phyloP scores from a whole-genome alignment of 2,113 vertebrate genomes.

The Chamaea fasciata region DNA sequence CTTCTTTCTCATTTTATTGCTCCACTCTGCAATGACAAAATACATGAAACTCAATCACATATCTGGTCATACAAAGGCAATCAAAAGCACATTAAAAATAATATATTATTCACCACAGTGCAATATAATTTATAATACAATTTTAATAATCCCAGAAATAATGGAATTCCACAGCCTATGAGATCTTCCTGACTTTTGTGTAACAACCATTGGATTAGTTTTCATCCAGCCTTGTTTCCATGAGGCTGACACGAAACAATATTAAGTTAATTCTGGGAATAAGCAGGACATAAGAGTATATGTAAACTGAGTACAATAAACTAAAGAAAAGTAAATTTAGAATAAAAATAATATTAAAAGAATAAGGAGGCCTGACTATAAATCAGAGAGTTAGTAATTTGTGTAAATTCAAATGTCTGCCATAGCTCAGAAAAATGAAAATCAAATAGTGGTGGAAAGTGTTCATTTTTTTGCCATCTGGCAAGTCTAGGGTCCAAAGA shows the following conservation, averaged over 20 bases:
- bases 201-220: background rate
- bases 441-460: constrained; percentile 4
- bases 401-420: background rate
- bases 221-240: background rate
- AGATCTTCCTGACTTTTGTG: background rate
- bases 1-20: constrained; percentile 14
- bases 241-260: background rate
- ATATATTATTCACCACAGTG: background rate
- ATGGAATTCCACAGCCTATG: background rate
- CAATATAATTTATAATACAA: background rate
- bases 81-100: constrained; percentile 40
- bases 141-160: constrained; percentile 32
- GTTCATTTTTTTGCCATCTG: background rate
- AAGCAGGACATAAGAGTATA: background rate
- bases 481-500: background rate
- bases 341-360: background rate
- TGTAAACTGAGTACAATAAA: background rate
- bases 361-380: background rate
- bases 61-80: constrained; percentile 16
- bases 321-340: background rate
- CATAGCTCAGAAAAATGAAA: background rate
- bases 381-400: background rate
- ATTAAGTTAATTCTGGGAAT: background rate
- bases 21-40: background rate
- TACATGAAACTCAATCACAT: background rate